A percentile compares a stretch with the other conserved stretches of the same genome.
phyloP scores from a whole-genome alignment of 2,113 vertebrate species.

The Platycercus adscitus region DNA sequence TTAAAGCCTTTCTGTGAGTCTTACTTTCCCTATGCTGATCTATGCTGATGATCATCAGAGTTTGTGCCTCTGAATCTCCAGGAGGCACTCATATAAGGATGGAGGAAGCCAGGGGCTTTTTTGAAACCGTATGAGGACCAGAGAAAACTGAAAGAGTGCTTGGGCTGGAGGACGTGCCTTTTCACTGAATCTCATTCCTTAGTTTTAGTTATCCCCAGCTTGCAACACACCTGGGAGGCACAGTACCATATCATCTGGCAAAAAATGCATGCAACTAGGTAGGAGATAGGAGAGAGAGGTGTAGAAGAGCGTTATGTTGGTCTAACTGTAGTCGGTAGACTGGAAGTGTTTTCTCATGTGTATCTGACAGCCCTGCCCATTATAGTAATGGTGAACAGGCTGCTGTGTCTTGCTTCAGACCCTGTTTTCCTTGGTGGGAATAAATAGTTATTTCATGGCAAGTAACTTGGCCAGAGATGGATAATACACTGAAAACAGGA shows the following conservation, averaged over 20 bases:
- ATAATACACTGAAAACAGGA: background rate
- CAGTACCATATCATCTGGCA: background rate
- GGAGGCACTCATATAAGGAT: background rate
- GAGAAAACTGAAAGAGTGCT: background rate
- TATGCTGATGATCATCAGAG: rapidly evolving
- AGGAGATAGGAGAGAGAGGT: background rate
- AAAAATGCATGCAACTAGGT: background rate
- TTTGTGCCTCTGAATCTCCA: background rate
- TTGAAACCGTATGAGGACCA: background rate
- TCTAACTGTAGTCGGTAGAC: background rate
- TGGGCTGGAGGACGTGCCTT: background rate
- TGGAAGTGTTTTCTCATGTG: background rate
- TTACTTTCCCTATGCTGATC: background rate
- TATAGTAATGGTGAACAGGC: background rate
- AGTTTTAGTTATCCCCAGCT: background rate
- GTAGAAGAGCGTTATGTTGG: background rate
- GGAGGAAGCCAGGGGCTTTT: background rate
- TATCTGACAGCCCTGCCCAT: background rate
- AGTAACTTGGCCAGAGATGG: background rate
- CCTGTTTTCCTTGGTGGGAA: background rate
- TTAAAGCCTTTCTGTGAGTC: background rate
- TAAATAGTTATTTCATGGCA: background rate
- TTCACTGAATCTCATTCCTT: background rate
- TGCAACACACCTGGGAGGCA: background rate
- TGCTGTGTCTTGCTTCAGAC: background rate